Evolutionary conservation across 2,888 invertebrate species (phyloP), one percentile per base, ranked within the genome.

Genomic region (Pterostichus madidus): DNA sequence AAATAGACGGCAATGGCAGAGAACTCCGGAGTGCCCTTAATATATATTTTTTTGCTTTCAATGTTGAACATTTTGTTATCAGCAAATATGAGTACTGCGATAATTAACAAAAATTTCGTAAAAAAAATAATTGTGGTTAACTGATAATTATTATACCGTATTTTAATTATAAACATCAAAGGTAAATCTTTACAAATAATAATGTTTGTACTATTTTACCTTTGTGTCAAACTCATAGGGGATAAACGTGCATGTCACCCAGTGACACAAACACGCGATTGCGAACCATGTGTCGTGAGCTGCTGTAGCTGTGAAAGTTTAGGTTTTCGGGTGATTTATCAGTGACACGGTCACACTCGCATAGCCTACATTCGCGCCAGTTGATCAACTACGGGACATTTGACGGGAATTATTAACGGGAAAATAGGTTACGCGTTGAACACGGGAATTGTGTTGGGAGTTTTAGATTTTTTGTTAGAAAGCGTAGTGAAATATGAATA

Each of bases 321-420:
- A 31, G 59, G 11, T 5, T 13, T 8, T 31, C 10, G 11, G 8
- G 11, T 59, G 24, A 59, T 31, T 17, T 59, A 59, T 59, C 31
- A 59, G 8, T 31, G 31, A 59, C 59, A 11, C 24, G 59, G 24
- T 59, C 31, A 59, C 11, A 11, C 31, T 11, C 31, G 17, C 11
- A 4, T 31, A 4, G 31, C 10, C n/a, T 0, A 0, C 17, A 11
- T 59, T 2, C 3, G 10, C 17, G 32, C 17, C 2, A 59, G 11
- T 31, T 31, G 59, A 59, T 59, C 59, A 59, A 59, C 59, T 7
- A 6, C 31, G 24, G 49, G 11, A 59, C 31, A 31, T 59, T 59
- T 59, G 31, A 59, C 31, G 17, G 31, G 31, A 59, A 59, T 59
- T 59, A 59, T 59, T 59, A 59, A 59, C 24, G 31, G 59, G 59